Percentiles rank a stretch among this genome's conserved stretches.
Evolutionary conservation across 2,113 vertebrate genomes (phyloP).

Genomic region (Takifugu flavidus): DNA sequence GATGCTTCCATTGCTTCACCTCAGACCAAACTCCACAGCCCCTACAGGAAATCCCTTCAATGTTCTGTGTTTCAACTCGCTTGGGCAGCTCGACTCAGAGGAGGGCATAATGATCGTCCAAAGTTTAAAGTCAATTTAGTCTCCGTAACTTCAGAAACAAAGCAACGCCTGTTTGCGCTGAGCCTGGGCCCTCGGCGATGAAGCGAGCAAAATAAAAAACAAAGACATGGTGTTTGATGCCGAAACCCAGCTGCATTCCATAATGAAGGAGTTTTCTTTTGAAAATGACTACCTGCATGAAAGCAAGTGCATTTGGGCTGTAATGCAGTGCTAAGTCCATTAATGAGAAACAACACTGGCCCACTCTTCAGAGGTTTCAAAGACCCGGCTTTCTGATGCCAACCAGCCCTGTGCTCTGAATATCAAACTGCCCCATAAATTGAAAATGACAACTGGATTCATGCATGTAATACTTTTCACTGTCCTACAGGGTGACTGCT

Average conservation of each 20-base stretch:
- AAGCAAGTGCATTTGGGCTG: not conserved
- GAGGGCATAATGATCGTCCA: not conserved
- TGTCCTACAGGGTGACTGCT: slow-evolving; percentile 42
- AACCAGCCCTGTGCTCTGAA: slow-evolving; percentile 33
- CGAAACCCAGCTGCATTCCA: slow-evolving; percentile 5
- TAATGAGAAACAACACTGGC: not conserved
- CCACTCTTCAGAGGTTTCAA: not conserved
- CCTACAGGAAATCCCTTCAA: slow-evolving; percentile 8
- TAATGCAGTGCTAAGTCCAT: slow-evolving; percentile 7
- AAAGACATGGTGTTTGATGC: not conserved
- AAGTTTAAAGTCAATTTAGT: slow-evolving; percentile 11
- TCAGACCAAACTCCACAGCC: slow-evolving; percentile 33
- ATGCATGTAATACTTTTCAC: slow-evolving; percentile 56
- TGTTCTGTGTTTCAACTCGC: slow-evolving; percentile 13
- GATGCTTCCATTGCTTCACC: slow-evolving; percentile 33
- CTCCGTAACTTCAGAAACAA: slow-evolving; percentile 4
- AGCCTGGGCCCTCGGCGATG: slow-evolving; percentile 5
- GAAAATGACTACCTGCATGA: not conserved
- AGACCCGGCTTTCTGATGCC: not conserved
- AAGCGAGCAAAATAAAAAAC: not conserved
- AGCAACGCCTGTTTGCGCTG: not conserved
- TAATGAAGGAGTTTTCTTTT: slow-evolving; percentile 13
- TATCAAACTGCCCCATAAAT: slow-evolving; percentile 51
- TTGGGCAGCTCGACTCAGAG: slow-evolving; percentile 5
- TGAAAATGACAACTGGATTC: slow-evolving; percentile 63